phyloP scores from a whole-genome alignment of 2,888 invertebrate genomes.

The Melanotus villosus region DNA sequence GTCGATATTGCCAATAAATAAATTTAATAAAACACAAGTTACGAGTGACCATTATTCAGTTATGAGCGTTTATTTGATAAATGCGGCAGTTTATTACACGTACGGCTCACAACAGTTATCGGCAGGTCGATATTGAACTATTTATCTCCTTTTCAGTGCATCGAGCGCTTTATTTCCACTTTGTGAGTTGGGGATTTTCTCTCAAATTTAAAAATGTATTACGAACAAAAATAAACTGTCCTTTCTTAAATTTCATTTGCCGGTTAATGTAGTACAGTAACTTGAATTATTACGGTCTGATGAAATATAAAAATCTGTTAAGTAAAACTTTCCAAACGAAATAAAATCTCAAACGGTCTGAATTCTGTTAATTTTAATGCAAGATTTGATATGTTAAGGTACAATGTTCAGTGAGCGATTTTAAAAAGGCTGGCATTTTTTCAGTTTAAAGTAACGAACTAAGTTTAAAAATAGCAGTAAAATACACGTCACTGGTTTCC shows the following conservation, averaged over 20 bases:
- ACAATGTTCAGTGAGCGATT: too few relatives aligned
- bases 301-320: too few relatives aligned
- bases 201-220: constrained; percentile 14
- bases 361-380: too few relatives aligned
- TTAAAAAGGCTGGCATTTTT: too few relatives aligned
- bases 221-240: background rate
- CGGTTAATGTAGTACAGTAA: background rate
- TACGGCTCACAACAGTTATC: constrained; percentile 46
- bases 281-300: too few relatives aligned
- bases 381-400: too few relatives aligned
- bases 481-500: too few relatives aligned
- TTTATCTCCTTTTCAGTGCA: constrained; percentile 44
- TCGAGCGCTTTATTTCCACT: constrained; percentile 27
- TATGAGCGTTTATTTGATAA: constrained; percentile 48
- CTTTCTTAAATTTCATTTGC: background rate
- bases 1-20: constrained; percentile 39
- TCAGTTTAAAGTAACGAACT: too few relatives aligned
- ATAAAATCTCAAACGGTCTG: too few relatives aligned
- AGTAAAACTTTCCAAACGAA: too few relatives aligned
- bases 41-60: constrained; percentile 48
- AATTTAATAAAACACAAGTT: constrained; percentile 48
- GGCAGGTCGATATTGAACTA: constrained; percentile 48
- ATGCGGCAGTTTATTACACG: constrained; percentile 47
- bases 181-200: constrained; percentile 13
- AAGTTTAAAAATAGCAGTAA: too few relatives aligned